Evolutionary conservation across 2,797 vertebrate genomes (phyloP), one percentile per base, ranked within the genome.

Genomic region (Spatula versicolor): DNA sequence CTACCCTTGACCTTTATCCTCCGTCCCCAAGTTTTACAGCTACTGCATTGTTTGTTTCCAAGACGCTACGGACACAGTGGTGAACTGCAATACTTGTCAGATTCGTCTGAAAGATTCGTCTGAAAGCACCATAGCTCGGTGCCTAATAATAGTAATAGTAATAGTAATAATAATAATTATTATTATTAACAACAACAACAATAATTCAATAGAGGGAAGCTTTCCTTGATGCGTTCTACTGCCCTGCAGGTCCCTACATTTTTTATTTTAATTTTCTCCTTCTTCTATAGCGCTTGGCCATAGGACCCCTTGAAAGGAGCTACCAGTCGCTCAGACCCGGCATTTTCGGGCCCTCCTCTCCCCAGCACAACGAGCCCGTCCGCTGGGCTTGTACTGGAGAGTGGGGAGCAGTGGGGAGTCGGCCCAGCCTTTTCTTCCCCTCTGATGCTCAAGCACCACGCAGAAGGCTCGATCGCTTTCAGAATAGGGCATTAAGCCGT

Each of bases 401-500:
- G 28, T 0, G 2, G 62, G 56, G 31, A 64, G 18, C 33, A 60
- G 30, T 4, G 3, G 28, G 21, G 23, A 19, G 13, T 48, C 4
- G 3, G 23, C 10, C 4, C 1, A 6, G 46, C 7, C 31, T 62
- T 23, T 13, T 11, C 39, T 19, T 12, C 11, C 18, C 31, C 20
- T 13, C 5, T 0, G 78, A 64, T 89, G 39, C 9, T 43, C 48
- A 13, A n/a, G 17, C 13, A 71, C 13, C 37, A 23, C 0, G 0
- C 25, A 9, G 50, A 35, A 60, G 43, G 66, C 13, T 6, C 2
- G 4, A 13, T 14, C 4, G 7, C 33, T 68, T 9, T 37, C 62
- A 45, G 33, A 39, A 33, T 0, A 63, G 39, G 31, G 19, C 0
- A 0, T 23, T 46, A 21, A 64, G 68, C 28, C 2, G 0, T 26